Evolutionary conservation across 1,140 invertebrate species (phyloP), one percentile per base, ranked within the genome.

Genomic region (Armadillidium nasatum): DNA sequence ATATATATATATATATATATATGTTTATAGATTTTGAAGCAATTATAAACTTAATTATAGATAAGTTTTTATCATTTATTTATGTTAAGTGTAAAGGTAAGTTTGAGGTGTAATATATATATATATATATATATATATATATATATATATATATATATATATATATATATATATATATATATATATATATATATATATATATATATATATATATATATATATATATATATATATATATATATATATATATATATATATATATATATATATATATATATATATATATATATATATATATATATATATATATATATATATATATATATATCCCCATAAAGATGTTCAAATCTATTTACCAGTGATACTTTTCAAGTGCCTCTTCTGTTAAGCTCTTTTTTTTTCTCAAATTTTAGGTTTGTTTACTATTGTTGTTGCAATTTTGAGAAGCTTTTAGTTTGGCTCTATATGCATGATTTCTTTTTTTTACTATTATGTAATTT

Each of bases 161-260:
- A 50, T 50, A 50, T 50, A 50, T 15, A 50, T 50, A 50, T 15
- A 50, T 15, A 50, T 50, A 50, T 50, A 50, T 50, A 50, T 50
- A 50, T 50, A 50, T 50, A 50, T 50, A 50, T 50, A 50, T 50
- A 50, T 50, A 50, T 50, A 50, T 50, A 50, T 50, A 50, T 50
- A 50, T 50, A 50, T 50, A 50, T 50, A 50, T 50, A 50, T 50
- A 50, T 50, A 50, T 15, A 50, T 15, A 50, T 50, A 50, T 50
- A 50, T 50, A 50, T 50, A 50, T 50, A 50, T 50, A 50, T 50
- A 50, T 50, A 50, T 50, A 50, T 15, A 50, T 15, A 50, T 50
- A 50, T 50, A 50, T 50, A 50, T 50, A 50, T 15, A 50, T 15
- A 50, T 50, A 50, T 50, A 50, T 50, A 50, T 50, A 50, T 50